phyloP scores from a whole-genome alignment of 2,113 vertebrate species.

The Calyptomena viridis region DNA sequence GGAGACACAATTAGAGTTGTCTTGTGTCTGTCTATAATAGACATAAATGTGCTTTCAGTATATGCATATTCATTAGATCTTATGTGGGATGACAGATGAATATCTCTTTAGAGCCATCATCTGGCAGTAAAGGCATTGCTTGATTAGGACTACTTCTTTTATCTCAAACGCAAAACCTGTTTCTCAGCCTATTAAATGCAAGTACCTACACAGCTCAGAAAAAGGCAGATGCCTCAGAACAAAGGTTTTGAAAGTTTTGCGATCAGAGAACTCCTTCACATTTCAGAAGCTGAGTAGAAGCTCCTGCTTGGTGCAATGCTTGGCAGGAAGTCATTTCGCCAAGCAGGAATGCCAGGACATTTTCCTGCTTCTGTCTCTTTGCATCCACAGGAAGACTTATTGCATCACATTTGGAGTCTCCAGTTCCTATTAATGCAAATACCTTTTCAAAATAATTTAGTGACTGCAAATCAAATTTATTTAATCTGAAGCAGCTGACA shows the following conservation, averaged over 20 bases:
- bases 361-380: not conserved
- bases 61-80: not conserved
- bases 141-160: not conserved
- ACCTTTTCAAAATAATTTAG: not conserved
- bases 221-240: not conserved
- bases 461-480: not conserved
- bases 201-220: not conserved
- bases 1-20: not conserved
- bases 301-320: not conserved
- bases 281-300: not conserved
- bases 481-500: not conserved
- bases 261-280: rapidly evolving
- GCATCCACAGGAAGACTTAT: not conserved
- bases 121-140: not conserved
- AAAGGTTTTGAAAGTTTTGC: not conserved
- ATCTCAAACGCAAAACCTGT: not conserved
- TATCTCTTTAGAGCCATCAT: not conserved
- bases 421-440: not conserved
- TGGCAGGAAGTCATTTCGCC: not conserved
- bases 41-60: not conserved
- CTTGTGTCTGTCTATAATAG: not conserved
- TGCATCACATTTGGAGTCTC: not conserved
- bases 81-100: rapidly evolving
- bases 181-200: not conserved
- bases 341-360: not conserved